Evolutionary conservation across 1,140 invertebrate species (phyloP).

Genomic region (Papilio xuthus): DNA sequence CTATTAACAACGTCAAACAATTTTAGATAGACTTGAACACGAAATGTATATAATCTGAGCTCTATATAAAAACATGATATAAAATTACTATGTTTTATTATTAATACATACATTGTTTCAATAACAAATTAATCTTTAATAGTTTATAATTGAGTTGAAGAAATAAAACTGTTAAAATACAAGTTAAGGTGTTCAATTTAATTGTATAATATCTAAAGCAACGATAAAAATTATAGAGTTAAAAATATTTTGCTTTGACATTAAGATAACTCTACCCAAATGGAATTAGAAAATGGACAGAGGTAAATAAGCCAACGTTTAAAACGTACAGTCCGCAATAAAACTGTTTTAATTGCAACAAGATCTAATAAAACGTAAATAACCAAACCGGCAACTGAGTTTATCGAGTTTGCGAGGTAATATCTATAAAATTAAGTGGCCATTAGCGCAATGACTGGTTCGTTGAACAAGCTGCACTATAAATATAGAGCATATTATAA

Average conservation of each 20-base stretch:
- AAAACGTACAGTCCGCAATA: slow-evolving; percentile 7
- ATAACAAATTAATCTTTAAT: background rate
- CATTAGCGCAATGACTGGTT: slow-evolving; percentile 33
- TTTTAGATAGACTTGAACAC: background rate
- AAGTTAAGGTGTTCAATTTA: background rate
- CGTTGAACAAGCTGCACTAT: slow-evolving; percentile 33
- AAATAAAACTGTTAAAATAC: background rate
- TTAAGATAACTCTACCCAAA: background rate
- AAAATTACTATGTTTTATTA: background rate
- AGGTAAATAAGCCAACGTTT: slow-evolving; percentile 8
- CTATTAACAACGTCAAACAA: slow-evolving; percentile 8
- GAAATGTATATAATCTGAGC: background rate
- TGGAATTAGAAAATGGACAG: background rate
- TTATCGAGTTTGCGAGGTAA: slow-evolving; percentile 34
- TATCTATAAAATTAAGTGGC: slow-evolving; percentile 37
- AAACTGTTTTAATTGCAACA: slow-evolving; percentile 33
- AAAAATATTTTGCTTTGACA: background rate
- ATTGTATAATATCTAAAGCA: background rate
- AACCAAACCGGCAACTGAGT: slow-evolving; percentile 24
- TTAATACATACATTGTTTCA: background rate
- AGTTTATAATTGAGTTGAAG: background rate
- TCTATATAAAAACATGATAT: background rate
- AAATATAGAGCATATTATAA: slow-evolving; percentile 36
- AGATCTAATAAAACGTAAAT: slow-evolving; percentile 30
- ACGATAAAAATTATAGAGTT: background rate